phyloP scores from a whole-genome alignment of 2,888 invertebrate genomes.

The Drosophila diplacantha region DNA sequence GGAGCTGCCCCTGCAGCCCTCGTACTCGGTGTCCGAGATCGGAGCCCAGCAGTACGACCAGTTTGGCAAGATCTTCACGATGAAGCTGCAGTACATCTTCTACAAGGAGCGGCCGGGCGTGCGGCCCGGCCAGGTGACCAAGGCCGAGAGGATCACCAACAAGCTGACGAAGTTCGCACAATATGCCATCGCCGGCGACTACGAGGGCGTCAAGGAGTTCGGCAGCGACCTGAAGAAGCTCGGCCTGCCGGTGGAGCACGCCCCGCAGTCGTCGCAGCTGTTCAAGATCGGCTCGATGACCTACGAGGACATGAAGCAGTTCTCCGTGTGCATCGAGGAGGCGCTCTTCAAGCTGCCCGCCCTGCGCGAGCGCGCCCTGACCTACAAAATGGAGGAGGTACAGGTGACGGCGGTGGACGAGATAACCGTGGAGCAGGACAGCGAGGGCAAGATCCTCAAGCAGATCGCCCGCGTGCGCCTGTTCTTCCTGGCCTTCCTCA shows the following conservation, averaged over 20 bases:
- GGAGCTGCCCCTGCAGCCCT: conserved; percentile 94
- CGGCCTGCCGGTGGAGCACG: conserved; percentile 97
- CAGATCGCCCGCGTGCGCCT: conserved; percentile 96
- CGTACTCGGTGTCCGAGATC: conserved; percentile 96
- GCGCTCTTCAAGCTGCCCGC: conserved; percentile 91
- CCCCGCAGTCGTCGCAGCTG: conserved; percentile 96
- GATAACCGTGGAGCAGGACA: conserved; percentile 91
- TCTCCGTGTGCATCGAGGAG: conserved; percentile 95
- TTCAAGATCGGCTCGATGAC: conserved; percentile 95
- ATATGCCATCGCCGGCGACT: conserved; percentile 95
- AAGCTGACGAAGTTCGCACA: conserved; percentile 95
- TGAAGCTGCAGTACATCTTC: conserved; percentile 96
- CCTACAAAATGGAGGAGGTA: conserved; percentile 97
- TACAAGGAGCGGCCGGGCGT: conserved; percentile 99
- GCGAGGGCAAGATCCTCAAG: conserved; percentile 88
- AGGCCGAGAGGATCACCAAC: conserved; percentile 93
- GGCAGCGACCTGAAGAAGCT: conserved; percentile 94
- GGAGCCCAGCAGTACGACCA: conserved; percentile 99
- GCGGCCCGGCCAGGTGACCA: conserved; percentile 94
- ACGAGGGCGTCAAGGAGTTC: conserved; percentile 95
- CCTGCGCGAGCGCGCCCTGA: conserved; percentile 91
- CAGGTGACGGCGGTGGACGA: conserved; percentile 96
- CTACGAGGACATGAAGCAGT: conserved; percentile 93
- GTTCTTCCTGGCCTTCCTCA: conserved; percentile 97
- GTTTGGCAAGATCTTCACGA: conserved; percentile 99